phyloP scores from a whole-genome alignment of 2,113 vertebrate genomes.

The Anser cygnoides region DNA sequence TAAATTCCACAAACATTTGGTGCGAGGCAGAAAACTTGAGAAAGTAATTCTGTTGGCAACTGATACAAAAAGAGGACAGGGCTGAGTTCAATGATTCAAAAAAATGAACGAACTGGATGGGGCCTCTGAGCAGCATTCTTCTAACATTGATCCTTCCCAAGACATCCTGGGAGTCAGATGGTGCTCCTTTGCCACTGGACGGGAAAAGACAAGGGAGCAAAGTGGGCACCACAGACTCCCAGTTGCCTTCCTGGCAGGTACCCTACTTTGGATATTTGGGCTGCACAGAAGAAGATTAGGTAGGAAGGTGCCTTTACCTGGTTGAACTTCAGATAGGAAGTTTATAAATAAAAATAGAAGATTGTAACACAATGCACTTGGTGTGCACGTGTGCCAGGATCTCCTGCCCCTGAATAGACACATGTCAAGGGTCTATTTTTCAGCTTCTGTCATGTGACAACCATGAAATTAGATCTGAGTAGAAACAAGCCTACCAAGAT shows the following conservation, averaged over 20 bases:
- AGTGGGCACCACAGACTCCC: rapidly evolving
- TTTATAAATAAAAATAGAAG: background rate
- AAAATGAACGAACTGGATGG: background rate
- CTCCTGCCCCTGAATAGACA: background rate
- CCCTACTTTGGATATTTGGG: background rate
- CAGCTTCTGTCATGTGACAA: background rate
- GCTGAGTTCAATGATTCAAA: background rate
- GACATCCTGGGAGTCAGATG: background rate
- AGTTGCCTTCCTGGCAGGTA: background rate
- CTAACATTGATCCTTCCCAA: background rate
- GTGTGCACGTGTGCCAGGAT: background rate
- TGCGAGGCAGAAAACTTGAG: background rate
- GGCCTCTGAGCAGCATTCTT: background rate
- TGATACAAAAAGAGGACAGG: background rate
- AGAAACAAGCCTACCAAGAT: background rate
- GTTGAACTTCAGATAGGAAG: background rate
- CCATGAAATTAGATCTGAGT: background rate
- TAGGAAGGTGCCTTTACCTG: background rate
- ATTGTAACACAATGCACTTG: background rate
- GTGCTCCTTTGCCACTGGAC: background rate
- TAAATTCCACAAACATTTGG: background rate
- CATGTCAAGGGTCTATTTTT: background rate
- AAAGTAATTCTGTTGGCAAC: background rate
- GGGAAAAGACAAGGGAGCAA: background rate
- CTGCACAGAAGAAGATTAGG: background rate